A percentile compares a stretch with the other conserved stretches of the same genome.
Conservation (phyloP, 2,113 vertebrate genomes). For the Bothrops jararaca region DNA sequence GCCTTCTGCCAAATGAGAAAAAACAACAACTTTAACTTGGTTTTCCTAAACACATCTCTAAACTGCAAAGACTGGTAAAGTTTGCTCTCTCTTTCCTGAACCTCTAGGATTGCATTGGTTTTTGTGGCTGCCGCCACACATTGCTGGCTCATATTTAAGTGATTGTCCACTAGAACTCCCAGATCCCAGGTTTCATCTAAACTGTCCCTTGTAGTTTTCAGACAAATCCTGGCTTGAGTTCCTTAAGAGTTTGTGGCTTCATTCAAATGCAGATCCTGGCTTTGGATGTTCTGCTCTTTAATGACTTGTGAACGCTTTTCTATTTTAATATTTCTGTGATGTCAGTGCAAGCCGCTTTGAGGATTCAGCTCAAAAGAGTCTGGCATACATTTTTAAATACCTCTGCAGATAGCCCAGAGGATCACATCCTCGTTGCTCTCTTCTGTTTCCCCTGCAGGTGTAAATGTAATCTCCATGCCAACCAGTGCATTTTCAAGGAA, state of each 20-base stretch:
- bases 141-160: too few species aligned
- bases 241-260: background rate
- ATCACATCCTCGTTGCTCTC: background rate
- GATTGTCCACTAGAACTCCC: background rate
- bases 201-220: background rate
- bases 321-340: background rate
- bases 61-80: background rate
- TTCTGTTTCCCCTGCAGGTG: constrained; percentile 75
- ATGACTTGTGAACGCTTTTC: background rate
- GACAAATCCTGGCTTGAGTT: background rate
- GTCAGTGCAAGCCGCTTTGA: background rate
- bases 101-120: too few species aligned
- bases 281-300: background rate
- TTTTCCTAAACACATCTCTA: background rate
- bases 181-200: background rate
- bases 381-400: background rate
- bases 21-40: background rate
- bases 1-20: background rate
- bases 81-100: background rate
- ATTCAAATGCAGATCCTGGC: background rate
- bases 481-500: constrained; percentile 85
- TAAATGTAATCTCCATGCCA: constrained; percentile 96
- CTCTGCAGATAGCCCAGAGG: background rate
- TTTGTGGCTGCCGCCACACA: too few species aligned
- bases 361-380: background rate